Evolutionary conservation across 2,113 vertebrate genomes (phyloP), one percentile per base, ranked within the genome.

Genomic region (Campylomormyrus tamandua): DNA sequence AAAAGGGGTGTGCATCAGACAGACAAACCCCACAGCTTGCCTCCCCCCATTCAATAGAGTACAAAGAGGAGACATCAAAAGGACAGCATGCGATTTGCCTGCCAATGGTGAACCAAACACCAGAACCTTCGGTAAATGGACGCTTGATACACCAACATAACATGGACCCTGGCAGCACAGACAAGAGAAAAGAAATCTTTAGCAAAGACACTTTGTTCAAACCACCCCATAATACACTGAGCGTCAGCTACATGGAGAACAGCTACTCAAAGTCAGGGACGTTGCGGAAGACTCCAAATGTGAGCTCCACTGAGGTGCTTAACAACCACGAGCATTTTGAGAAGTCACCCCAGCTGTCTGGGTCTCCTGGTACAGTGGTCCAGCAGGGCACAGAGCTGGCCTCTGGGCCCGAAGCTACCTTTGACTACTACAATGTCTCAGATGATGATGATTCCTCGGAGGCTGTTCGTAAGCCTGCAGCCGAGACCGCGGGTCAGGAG

Each of bases 151-250:
- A 98, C 91, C 97, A 98, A 95, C 96, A 96, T 52, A 95, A 96
- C 0, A 88, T 96, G 13, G 98, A 99, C 91, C 97, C 97, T 46
- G 93, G 94, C 31, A 93, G 97, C 48, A 95, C 95, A 93, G 97
- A 98, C 94, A 99, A 98, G 95, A 97, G 98, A 94, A 99, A 99
- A 96, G 98, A 99, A 95, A 98, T 99, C 93, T 99, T 99, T 95
- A 99, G 98, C 95, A 99, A 99, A 93, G 98, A 99, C 96, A 99
- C 98, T 48, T 96, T 99, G 93, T 99, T 99, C 93, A 99, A 99
- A 94, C 98, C 98, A 93, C 98, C 98, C 93, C 98, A 98, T 95
- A 98, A 96, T 94, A 96, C 97, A 93, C 96, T 98, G 93, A 96
- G 97, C 94, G 96, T 97, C 93, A 97, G 97, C 93, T 96, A 96